Percentiles rank a stretch among this genome's conserved stretches.
Evolutionary conservation across 2,113 vertebrate genomes (phyloP).

Genomic region (Scartelaos histophorus): DNA sequence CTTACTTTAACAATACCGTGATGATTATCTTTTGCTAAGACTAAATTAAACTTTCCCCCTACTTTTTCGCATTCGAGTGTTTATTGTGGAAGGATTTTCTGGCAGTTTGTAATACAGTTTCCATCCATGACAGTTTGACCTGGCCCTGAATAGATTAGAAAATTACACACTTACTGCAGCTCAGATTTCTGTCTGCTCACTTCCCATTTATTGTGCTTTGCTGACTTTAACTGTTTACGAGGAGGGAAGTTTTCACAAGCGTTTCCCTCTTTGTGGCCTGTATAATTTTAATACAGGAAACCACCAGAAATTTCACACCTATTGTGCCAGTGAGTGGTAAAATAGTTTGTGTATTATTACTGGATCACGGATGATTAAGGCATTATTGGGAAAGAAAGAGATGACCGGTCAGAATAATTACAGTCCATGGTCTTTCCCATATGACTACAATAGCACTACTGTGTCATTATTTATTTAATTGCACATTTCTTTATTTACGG

Average conservation of each 20-base stretch:
- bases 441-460: neutral
- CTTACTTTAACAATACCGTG: neutral
- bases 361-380: neutral
- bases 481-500: no score
- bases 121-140: constrained; percentile 53
- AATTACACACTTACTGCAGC: constrained; percentile 63
- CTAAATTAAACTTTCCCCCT: constrained; percentile 31
- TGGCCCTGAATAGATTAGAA: constrained; percentile 63
- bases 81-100: constrained; percentile 60
- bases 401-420: neutral
- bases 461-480: no score
- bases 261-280: constrained; percentile 40
- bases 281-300: constrained; percentile 30
- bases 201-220: constrained; percentile 65
- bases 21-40: constrained; percentile 9
- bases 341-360: constrained; percentile 12
- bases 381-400: neutral
- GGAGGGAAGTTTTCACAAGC: constrained; percentile 57
- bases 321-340: constrained; percentile 26
- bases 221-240: constrained; percentile 52
- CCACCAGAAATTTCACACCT: constrained; percentile 17
- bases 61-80: constrained; percentile 44
- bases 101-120: constrained; percentile 52
- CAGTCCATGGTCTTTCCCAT: neutral
- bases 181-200: constrained; percentile 64